phyloP scores from a whole-genome alignment of 2,113 vertebrate genomes.

The Abramis brama region DNA sequence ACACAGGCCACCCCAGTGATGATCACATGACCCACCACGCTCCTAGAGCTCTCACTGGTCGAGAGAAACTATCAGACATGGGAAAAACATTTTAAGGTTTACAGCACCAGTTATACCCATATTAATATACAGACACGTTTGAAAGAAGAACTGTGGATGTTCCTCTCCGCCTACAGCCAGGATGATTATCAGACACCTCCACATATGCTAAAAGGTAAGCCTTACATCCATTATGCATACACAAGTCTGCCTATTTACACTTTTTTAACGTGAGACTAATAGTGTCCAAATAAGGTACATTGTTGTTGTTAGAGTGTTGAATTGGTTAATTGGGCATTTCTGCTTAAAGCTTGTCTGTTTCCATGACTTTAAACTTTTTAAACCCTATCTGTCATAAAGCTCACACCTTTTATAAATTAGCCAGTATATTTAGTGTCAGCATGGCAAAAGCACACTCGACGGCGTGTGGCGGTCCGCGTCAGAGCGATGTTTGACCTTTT shows the following conservation, averaged over 20 bases:
- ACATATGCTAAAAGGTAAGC: not conserved
- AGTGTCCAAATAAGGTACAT: not conserved
- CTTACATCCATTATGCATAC: not conserved
- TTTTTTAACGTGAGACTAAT: not conserved
- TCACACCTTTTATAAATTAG: too few relatives aligned
- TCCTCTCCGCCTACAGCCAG: not conserved
- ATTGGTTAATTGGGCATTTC: too few relatives aligned
- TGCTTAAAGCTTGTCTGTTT: too few relatives aligned
- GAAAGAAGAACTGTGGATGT: not conserved
- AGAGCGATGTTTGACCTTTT: too few relatives aligned
- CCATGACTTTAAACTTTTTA: too few relatives aligned
- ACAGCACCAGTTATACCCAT: not conserved
- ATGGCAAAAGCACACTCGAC: too few relatives aligned
- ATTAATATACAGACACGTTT: not conserved
- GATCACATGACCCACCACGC: conserved; percentile 30
- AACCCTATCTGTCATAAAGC: too few relatives aligned
- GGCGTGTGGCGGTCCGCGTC: too few relatives aligned
- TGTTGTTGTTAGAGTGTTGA: too few relatives aligned
- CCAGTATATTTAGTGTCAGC: too few relatives aligned
- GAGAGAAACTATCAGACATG: not conserved
- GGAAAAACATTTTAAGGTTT: not conserved
- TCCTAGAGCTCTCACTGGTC: not conserved
- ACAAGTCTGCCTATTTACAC: not conserved
- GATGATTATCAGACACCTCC: not conserved
- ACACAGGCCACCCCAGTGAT: conserved; percentile 60